phyloP scores from a whole-genome alignment of 1,140 invertebrate species.

The Drosophila kurseongensis region DNA sequence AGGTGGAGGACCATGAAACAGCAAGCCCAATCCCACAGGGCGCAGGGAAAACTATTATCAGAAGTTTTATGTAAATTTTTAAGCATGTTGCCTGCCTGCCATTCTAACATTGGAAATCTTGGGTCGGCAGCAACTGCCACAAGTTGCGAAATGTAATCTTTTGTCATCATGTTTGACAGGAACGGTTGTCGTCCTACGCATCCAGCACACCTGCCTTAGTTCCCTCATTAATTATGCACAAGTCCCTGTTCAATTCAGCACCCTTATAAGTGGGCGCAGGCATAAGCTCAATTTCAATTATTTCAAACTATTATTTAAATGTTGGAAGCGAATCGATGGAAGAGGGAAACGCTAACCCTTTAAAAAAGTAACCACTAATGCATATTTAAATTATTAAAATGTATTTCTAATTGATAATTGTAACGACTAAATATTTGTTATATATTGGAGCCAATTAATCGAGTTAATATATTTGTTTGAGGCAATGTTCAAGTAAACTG shows the following conservation, averaged over 20 bases:
- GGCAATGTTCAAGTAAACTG: no score
- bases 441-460: no score
- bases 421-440: no score
- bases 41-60: constrained; percentile 78
- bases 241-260: constrained; percentile 49
- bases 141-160: constrained; percentile 76
- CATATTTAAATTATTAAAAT: no score
- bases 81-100: constrained; percentile 66
- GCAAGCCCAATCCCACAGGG: constrained; percentile 60
- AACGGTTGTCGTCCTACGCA: constrained; percentile 67
- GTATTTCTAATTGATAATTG: no score
- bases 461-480: no score
- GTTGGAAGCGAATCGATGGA: not conserved
- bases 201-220: constrained; percentile 68
- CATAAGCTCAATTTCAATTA: constrained; percentile 16
- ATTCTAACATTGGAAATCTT: constrained; percentile 53
- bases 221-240: constrained; percentile 82
- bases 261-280: constrained; percentile 11
- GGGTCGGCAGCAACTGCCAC: constrained; percentile 47
- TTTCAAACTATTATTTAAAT: constrained; percentile 36
- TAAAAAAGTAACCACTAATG: not conserved
- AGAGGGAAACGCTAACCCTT: not conserved
- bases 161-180: constrained; percentile 79
- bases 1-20: constrained; percentile 2
- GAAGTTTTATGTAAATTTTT: constrained; percentile 82